Conservation (phyloP, 2,888 invertebrate genomes). For the Abrostola triplasia region DNA sequence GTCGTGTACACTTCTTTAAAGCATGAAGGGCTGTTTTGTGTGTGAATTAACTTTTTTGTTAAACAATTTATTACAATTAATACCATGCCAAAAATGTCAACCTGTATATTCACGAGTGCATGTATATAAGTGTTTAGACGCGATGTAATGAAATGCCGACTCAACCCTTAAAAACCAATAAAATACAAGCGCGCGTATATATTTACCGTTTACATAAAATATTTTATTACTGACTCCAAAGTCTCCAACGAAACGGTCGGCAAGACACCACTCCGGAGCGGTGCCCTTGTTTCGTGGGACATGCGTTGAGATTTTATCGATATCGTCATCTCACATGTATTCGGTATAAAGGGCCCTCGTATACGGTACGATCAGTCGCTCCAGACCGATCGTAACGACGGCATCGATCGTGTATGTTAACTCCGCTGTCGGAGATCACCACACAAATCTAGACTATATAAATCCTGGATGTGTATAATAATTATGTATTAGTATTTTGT, state of each 20-base stretch:
- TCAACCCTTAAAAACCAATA: conserved; percentile 46
- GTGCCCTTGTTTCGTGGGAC: conserved; percentile 46
- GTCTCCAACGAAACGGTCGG: conserved; percentile 39
- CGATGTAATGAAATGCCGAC: conserved; percentile 47
- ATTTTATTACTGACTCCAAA: conserved; percentile 51
- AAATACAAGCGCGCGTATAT: conserved; percentile 49
- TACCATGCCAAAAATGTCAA: conserved; percentile 6
- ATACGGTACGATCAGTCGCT: too few species aligned
- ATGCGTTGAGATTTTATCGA: conserved; percentile 53
- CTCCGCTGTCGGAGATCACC: too few species aligned
- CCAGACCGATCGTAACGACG: too few species aligned
- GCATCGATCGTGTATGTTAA: too few species aligned
- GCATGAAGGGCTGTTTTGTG: too few species aligned
- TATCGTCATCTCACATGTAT: conserved; percentile 54
- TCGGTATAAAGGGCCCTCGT: neutral
- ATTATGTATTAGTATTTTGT: too few species aligned
- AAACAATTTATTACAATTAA: neutral
- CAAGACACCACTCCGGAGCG: conserved; percentile 49
- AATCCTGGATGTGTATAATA: too few species aligned
- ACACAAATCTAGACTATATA: too few species aligned
- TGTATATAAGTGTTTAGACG: conserved; percentile 42
- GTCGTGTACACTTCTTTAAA: too few species aligned
- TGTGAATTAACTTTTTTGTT: too few species aligned
- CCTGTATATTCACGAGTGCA: conserved; percentile 20
- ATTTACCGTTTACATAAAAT: conserved; percentile 52